Conservation (phyloP, 2,888 invertebrate genomes). For the Dicyrtomina minuta region DNA sequence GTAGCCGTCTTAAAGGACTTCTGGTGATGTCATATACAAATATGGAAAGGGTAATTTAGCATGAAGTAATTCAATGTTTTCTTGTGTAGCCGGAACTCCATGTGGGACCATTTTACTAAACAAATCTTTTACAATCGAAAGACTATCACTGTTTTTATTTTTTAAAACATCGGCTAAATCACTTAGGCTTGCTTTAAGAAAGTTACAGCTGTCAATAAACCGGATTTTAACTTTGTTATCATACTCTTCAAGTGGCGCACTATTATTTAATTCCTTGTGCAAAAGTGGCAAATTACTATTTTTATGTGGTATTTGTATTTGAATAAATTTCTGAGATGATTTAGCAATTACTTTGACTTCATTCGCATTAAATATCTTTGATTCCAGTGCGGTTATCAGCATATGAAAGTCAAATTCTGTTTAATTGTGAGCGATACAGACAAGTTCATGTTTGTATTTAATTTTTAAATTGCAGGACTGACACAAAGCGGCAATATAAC, state of each 20-base stretch:
- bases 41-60: background rate
- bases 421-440: background rate
- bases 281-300: background rate
- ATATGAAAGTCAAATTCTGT: background rate
- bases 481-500: background rate
- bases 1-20: background rate
- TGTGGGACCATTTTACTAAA: too few relatives aligned
- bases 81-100: background rate
- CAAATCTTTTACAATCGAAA: too few relatives aligned
- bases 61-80: background rate
- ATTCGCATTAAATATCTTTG: background rate
- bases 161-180: background rate
- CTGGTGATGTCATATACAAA: background rate
- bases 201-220: conserved; percentile 6
- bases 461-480: background rate
- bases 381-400: background rate
- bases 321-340: background rate
- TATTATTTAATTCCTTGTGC: too few relatives aligned
- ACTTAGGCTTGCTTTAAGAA: background rate
- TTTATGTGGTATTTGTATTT: background rate
- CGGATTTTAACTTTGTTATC: background rate
- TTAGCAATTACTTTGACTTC: conserved; percentile 1
- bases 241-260: too few relatives aligned
- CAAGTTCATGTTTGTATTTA: background rate
- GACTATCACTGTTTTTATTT: background rate